Percentiles rank a stretch among this genome's conserved stretches.
phyloP scores from a whole-genome alignment of 2,797 vertebrate genomes.

The Agapornis canus region DNA sequence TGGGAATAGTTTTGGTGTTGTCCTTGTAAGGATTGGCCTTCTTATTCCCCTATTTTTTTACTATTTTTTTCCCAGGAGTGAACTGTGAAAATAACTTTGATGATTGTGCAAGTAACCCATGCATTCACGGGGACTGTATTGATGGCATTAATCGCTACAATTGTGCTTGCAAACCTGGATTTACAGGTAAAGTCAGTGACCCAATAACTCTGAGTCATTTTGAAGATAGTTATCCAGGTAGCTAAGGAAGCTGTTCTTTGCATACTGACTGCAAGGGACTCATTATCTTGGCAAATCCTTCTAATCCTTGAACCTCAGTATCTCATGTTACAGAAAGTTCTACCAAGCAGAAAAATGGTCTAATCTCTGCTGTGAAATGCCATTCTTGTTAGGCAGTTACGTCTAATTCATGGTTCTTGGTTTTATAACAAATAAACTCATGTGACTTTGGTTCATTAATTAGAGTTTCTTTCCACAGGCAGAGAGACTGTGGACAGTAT shows the following conservation, averaged over 20 bases:
- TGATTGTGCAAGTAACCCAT: conserved; percentile 91
- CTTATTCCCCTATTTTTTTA: neutral
- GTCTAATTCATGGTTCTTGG: conserved; percentile 12
- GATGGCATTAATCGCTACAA: conserved; percentile 91
- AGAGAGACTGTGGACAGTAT: neutral
- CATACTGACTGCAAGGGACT: neutral
- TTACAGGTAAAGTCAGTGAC: conserved; percentile 84
- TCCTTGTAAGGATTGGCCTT: neutral
- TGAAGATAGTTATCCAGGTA: neutral
- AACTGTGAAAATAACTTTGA: conserved; percentile 94
- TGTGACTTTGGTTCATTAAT: conserved; percentile 19
- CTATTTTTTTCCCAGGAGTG: conserved; percentile 75
- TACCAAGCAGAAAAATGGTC: neutral
- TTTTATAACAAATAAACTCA: conserved; percentile 46
- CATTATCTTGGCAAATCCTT: neutral
- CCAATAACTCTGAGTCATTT: neutral
- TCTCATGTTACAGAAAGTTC: conserved; percentile 14
- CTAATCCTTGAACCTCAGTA: conserved; percentile 23
- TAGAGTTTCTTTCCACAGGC: conserved; percentile 36
- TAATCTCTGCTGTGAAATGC: conserved; percentile 33
- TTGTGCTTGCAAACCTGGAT: conserved; percentile 89
- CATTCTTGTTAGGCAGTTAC: conserved; percentile 29
- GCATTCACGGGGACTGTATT: conserved; percentile 85
- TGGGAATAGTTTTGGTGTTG: neutral
- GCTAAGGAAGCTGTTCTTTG: neutral